A percentile compares a stretch with the other conserved stretches of the same genome.
Conservation (phyloP, 2,888 invertebrate species). For the Micropterix aruncella region DNA sequence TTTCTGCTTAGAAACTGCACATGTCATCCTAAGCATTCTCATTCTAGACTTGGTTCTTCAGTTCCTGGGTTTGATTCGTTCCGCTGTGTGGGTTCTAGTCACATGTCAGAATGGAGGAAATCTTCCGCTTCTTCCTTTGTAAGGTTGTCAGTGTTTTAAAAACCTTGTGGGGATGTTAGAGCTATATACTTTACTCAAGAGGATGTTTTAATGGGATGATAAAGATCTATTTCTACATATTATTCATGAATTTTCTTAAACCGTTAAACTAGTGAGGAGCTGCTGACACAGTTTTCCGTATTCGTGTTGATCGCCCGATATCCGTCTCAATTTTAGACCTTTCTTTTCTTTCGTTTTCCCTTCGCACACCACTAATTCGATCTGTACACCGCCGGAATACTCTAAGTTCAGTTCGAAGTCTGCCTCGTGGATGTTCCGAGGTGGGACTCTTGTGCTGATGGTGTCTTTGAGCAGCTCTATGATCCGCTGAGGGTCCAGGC, state of each 20-base stretch:
- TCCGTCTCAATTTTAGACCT: slow-evolving; percentile 71
- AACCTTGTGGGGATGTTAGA: too few species aligned
- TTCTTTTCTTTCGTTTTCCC: slow-evolving; percentile 58
- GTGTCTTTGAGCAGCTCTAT: slow-evolving; percentile 67
- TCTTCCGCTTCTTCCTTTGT: too few species aligned
- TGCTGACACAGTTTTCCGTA: slow-evolving; percentile 82
- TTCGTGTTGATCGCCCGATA: slow-evolving; percentile 78
- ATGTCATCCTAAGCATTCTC: too few species aligned
- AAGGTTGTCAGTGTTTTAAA: too few species aligned
- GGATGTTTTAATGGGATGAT: too few species aligned
- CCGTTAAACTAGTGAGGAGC: slow-evolving; percentile 73
- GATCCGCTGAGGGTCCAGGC: slow-evolving; percentile 65
- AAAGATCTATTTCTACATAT: too few species aligned
- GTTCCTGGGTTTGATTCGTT: too few species aligned
- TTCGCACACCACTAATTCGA: slow-evolving; percentile 68
- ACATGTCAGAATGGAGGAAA: too few species aligned
- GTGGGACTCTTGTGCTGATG: slow-evolving; percentile 65
- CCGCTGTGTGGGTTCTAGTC: too few species aligned
- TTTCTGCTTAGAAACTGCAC: too few species aligned
- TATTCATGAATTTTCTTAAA: slow-evolving; percentile 32
- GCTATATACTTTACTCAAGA: too few species aligned
- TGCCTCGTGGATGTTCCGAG: slow-evolving; percentile 34
- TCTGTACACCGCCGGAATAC: slow-evolving; percentile 74
- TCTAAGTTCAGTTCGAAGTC: slow-evolving; percentile 50
- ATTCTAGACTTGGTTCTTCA: too few species aligned